These are phyloP conservation scores for Dolichopus griseipennis DNA, from an alignment of 2,888 invertebrate species.

Conservation along the genomic window DNA sequence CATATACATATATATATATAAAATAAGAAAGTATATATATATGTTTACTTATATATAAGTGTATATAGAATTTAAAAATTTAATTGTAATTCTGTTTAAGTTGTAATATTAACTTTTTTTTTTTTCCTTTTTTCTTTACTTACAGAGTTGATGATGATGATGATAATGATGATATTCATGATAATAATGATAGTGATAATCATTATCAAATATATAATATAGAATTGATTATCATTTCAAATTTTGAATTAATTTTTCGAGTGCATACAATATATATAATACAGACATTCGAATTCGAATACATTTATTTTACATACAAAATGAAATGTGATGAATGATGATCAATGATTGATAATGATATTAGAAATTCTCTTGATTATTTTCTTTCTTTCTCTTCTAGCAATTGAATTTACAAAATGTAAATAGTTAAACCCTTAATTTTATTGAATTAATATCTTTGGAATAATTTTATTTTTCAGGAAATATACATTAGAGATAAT, in stretches of 20 bases:
- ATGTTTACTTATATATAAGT: not conserved
- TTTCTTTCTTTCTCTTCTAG: too few species aligned
- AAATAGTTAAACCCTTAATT: too few species aligned
- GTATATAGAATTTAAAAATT: not conserved
- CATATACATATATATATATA: not conserved
- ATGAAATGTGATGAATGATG: too few species aligned
- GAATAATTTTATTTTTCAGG: too few species aligned
- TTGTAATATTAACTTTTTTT: not conserved
- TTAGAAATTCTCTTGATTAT: too few species aligned
- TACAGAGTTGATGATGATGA: not conserved
- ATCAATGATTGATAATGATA: too few species aligned
- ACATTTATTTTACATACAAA: too few species aligned
- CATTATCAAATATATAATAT: not conserved
- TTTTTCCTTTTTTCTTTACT: not conserved
- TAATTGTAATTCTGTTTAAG: slow-evolving; percentile 2
- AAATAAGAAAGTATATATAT: not conserved
- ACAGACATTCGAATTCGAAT: too few species aligned
- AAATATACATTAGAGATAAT: too few species aligned
- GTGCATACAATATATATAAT: not conserved
- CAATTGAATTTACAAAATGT: too few species aligned
- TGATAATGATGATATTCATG: not conserved
- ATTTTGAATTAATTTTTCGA: not conserved
- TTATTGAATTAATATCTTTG: too few species aligned
- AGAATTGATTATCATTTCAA: not conserved
- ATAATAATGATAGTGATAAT: not conserved